phyloP scores from a whole-genome alignment of 2,113 vertebrate genomes.

The Zosterops japonicus region DNA sequence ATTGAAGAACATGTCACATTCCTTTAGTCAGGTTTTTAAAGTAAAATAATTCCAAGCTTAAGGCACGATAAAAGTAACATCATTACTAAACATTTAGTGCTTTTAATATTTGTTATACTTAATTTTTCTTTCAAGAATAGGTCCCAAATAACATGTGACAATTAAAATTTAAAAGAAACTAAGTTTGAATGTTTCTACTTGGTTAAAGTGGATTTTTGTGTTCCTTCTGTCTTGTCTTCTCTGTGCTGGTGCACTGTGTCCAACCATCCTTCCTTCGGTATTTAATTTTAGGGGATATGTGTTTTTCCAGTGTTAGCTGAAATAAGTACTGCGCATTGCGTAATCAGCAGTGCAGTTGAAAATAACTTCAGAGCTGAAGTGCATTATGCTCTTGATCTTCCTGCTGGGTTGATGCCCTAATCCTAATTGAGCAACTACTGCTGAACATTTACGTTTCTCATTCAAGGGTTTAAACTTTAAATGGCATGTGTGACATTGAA shows the following conservation, averaged over 20 bases:
- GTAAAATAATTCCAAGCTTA: slow-evolving; percentile 6
- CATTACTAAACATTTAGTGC: neutral
- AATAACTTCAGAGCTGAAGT: slow-evolving; percentile 49
- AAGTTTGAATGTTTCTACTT: slow-evolving; percentile 68
- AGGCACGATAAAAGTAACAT: neutral
- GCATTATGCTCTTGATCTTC: slow-evolving; percentile 29
- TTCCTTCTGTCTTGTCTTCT: slow-evolving; percentile 81
- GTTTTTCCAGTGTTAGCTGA: slow-evolving; percentile 52
- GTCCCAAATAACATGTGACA: slow-evolving; percentile 10
- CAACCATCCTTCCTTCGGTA: slow-evolving; percentile 79
- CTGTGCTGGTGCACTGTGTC: slow-evolving; percentile 82
- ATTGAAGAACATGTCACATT: slow-evolving; percentile 15
- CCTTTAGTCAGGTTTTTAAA: neutral
- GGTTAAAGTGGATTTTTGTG: slow-evolving; percentile 86
- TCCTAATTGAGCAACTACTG: slow-evolving; percentile 18
- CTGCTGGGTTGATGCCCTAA: neutral
- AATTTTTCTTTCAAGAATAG: slow-evolving; percentile 17
- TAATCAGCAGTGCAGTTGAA: neutral
- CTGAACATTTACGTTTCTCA: neutral
- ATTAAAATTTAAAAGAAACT: slow-evolving; percentile 59
- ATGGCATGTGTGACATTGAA: slow-evolving; percentile 96
- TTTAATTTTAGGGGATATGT: slow-evolving; percentile 63
- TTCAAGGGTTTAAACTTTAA: slow-evolving; percentile 49
- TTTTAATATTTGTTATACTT: slow-evolving; percentile 9
- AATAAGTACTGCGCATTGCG: neutral